Base-by-base conservation (phyloP, 2,113 vertebrate genomes). In the Pteruthius melanotis region DNA sequence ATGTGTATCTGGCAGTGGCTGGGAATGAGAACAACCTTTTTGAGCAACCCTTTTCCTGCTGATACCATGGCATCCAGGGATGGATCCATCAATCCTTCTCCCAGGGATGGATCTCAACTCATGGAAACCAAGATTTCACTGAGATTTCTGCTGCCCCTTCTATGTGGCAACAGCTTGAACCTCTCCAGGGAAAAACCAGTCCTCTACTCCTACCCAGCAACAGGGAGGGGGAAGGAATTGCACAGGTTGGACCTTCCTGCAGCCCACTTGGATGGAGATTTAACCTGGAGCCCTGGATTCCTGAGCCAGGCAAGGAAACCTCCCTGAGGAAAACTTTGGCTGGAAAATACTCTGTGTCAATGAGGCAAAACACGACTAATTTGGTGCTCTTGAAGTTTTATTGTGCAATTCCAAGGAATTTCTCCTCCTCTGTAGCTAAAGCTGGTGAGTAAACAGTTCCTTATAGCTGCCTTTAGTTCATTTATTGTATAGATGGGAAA, bases 201-300 rank as follows among this genome's bases (percentile, higher is more conserved):
- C 27, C 49, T 39, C 6, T 6, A 2, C 17, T 42, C 35, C 42
- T 9, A 4, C 2, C 1, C 23, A 61, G 37, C 11, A 2, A 8
- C 0, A 9, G 45, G 40, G 16, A 35, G 3, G 7, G 28, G 31
- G 39, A 24, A 27, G 76, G 65, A 83, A 49, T 17, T 11, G 7
- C 33, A 3, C 0, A 6, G 16, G 27, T 0, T 61, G 60, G 44
- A 66, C 8, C 12, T 22, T 37, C 26, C 47, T 16, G 40, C 31
- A 33, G 30, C 64, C 30, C 53, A 5, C 20, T 13, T 2, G 47
- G 60, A 52, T 0, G 3, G 40, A 70, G 78, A 30, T 74, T 56
- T 17, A 21, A 59, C 44, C n/a, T 10, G 5, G 7, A 57, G 40
- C 2, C 6, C 47, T 35, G 68, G 9, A 47, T 56, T 47, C 59